Base-by-base conservation (phyloP, 2,888 invertebrate species). In the Tetranychus truncatus region DNA sequence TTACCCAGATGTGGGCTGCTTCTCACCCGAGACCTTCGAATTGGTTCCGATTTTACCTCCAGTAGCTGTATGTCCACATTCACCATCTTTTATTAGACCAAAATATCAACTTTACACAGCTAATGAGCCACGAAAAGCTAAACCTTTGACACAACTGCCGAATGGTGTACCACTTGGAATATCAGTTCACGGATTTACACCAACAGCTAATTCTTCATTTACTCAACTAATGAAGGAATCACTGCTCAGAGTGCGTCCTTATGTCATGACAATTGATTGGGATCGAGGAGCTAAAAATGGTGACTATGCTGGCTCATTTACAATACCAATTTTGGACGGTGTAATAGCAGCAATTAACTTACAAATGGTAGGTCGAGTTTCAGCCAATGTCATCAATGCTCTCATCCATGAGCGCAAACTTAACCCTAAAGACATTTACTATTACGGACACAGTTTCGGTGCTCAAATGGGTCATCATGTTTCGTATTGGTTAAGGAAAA, bases 211-310 rank as follows among this genome's bases (percentile, higher is more conserved):
- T 21, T 69, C 69, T 20, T 69, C 69, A 11, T 69, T 69, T 9
- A 69, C 69, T 69, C 69, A 69, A 69, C 20, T 69, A 20, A 69
- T 69, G 69, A 69, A 69, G 20, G 20, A 69, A 24, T 24, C 69
- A 5, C 7, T 69, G 5, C 20, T 69, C 11, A 4, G 69, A 69
- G 20, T 69, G 1, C 69, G 21, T 11, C 21, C 20, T 3, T 20
- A 20, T 20, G 20, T 20, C 5, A 69, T 69, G 69, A 24, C 69
- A 5, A 21, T 69, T 24, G 69, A 69, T 69, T 69, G 69, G 69
- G 69, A 69, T 69, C 69, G 69, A 69, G 69, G 69, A 20, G 69
- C 69, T 20, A 69, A 69, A 69, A 69, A 24, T 11, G 69, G 69
- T 5, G 69, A 20, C 20, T 69, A 69, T 20, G 11, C 20, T 20